Evolutionary conservation across 2,797 vertebrate species (phyloP).

Genomic region (Semaprochilodus insignis): DNA sequence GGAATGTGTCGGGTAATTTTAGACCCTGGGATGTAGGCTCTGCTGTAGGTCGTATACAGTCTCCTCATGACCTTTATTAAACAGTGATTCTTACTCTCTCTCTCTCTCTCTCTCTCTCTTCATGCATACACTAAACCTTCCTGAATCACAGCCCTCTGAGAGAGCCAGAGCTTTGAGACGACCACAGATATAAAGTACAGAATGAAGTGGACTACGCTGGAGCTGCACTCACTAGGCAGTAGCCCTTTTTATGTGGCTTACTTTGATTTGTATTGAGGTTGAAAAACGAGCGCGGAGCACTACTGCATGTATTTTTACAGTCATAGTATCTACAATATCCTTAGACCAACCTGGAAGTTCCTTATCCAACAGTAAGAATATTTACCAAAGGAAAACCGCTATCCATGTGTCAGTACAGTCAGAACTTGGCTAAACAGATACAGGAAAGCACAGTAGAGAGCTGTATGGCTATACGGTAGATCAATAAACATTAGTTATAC

Average conservation of each 20-base stretch:
- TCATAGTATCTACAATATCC: not conserved
- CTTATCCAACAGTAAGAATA: not conserved
- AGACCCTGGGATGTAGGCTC: slow-evolving; percentile 16
- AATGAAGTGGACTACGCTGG: not conserved
- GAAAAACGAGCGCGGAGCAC: slow-evolving; percentile 3
- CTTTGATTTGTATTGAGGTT: slow-evolving; percentile 26
- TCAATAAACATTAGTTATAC: too few relatives aligned
- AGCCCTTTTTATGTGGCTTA: not conserved
- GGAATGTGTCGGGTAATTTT: slow-evolving; percentile 43
- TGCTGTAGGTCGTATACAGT: slow-evolving; percentile 31
- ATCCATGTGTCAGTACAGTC: not conserved
- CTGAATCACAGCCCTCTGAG: slow-evolving; percentile 15
- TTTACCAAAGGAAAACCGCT: not conserved
- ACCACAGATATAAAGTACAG: slow-evolving; percentile 26
- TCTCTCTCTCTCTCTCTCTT: slow-evolving; percentile 1
- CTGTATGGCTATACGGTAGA: too few relatives aligned
- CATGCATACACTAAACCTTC: slow-evolving; percentile 16
- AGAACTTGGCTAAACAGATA: not conserved
- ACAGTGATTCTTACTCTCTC: not conserved
- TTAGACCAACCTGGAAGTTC: not conserved
- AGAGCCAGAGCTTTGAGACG: not conserved
- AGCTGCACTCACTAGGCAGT: slow-evolving; percentile 17
- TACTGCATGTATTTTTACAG: slow-evolving; percentile 30
- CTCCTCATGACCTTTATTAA: slow-evolving; percentile 19
- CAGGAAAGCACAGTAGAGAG: too few relatives aligned